Base-by-base conservation (phyloP, 2,888 invertebrate genomes). In the Brachypterus glaber region DNA sequence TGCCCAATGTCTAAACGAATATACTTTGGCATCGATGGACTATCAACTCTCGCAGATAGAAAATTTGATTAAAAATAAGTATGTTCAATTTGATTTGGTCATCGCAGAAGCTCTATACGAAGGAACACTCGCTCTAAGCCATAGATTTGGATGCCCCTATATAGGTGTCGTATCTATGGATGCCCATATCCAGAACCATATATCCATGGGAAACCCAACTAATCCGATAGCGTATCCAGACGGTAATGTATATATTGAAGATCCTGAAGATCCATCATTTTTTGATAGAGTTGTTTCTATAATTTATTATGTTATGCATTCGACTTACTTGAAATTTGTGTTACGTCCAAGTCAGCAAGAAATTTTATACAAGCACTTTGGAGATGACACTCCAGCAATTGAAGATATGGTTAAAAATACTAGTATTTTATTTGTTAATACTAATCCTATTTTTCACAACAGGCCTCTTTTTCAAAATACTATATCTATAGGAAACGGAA, bases 181-280 rank as follows among this genome's bases (percentile, higher is more conserved):
- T 32, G 42, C 41, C n/a, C 48, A n/a, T n/a, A n/a, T n/a, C n/a
- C n/a, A n/a, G n/a, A n/a, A 27, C 27, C 68, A 71, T 39, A 69
- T 70, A 54, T 61, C 69, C 0, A 67, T 74, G 41, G 74, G 73
- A 4, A 69, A 68, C 50, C 70, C 73, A 0, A 63, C 62, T 2
- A 70, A 75, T 57, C 72, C 73, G 0, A 53, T 68, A 8, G 49
- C 69, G 12, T 73, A 71, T 52, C 70, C 71, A 15, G 72, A 72
- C 48, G 63, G n/a, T 27, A 4, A 9, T 27, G 4, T 27, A 11
- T 5, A 5, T 13, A 27, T 27, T 27, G 4, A 11, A 27, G n/a
- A n/a, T n/a, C n/a, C n/a, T 39, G 58, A 63, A 32, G 62, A 69
- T 42, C 46, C 69, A 34, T 66, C 58, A 14, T 49, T 62, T 16